Conservation (phyloP, 2,113 vertebrate species). For the Sitta europaea region DNA sequence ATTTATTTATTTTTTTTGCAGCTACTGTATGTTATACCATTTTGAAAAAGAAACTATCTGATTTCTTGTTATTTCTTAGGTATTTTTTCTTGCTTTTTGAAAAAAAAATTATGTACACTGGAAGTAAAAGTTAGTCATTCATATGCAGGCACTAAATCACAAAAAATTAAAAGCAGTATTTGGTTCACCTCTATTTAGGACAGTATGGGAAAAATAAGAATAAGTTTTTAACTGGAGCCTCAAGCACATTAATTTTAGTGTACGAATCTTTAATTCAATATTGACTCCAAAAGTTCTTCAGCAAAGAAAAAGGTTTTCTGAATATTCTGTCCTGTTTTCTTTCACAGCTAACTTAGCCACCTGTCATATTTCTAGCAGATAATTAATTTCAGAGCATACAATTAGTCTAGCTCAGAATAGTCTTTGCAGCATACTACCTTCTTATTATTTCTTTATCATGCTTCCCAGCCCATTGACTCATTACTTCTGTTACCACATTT, state of each 20-base stretch:
- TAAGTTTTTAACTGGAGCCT: neutral
- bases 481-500: slow-evolving; percentile 69
- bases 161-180: neutral
- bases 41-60: neutral
- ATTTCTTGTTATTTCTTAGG: neutral
- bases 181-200: neutral
- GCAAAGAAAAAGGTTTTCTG: neutral
- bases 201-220: neutral
- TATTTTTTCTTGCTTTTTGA: neutral
- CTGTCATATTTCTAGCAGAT: slow-evolving; percentile 42
- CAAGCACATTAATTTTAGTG: neutral
- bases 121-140: neutral
- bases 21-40: neutral
- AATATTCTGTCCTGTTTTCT: slow-evolving; percentile 26
- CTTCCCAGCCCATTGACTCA: slow-evolving; percentile 45
- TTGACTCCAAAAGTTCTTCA: neutral
- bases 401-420: slow-evolving; percentile 47
- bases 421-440: slow-evolving; percentile 21
- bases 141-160: neutral
- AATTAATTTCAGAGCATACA: slow-evolving; percentile 49
- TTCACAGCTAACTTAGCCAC: slow-evolving; percentile 37
- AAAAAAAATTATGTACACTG: neutral
- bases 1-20: neutral
- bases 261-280: neutral
- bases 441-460: slow-evolving; percentile 66